Conservation (phyloP, 2,888 invertebrate species). For the Cerceris rybyensis region DNA sequence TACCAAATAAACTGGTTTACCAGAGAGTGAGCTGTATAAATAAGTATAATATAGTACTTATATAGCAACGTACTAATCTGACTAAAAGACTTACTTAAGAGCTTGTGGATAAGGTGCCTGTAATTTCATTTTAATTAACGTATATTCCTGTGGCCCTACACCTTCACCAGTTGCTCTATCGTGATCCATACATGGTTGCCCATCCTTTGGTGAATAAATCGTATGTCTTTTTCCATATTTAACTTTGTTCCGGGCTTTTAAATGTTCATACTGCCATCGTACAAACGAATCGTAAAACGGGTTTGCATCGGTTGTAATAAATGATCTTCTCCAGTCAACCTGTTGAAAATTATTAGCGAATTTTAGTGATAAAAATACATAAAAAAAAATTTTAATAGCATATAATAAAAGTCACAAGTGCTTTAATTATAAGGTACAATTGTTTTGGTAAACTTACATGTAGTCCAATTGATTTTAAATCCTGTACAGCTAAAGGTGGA, state of each 20-base stretch:
- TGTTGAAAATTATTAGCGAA: constrained; percentile 76
- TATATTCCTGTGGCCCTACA: constrained; percentile 99
- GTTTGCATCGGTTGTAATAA: constrained; percentile 99
- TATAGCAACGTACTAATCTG: constrained; percentile 4
- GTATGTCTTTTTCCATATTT: constrained; percentile 98
- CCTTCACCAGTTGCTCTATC: constrained; percentile 98
- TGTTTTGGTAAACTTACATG: constrained; percentile 86
- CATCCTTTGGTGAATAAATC: constrained; percentile 97
- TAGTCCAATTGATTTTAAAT: constrained; percentile 94
- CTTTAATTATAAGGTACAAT: too few species aligned
- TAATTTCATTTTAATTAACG: constrained; percentile 95
- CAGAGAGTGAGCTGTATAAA: constrained; percentile 82
- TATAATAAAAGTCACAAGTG: constrained; percentile 1
- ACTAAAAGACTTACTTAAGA: constrained; percentile 84
- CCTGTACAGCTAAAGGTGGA: constrained; percentile 93
- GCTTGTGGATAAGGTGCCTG: constrained; percentile 88
- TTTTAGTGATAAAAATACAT: background rate
- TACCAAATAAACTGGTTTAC: constrained; percentile 89
- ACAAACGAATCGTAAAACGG: constrained; percentile 99
- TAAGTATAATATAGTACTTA: constrained; percentile 14
- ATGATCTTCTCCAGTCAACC: constrained; percentile 99
- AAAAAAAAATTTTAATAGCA: background rate
- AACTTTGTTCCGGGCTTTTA: constrained; percentile 94
- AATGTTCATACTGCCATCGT: constrained; percentile 95
- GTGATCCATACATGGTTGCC: constrained; percentile 99